Percentiles rank a stretch among this genome's conserved stretches.
Conservation (phyloP, 2,113 vertebrate species). For the human (Homo sapiens) region DNA sequence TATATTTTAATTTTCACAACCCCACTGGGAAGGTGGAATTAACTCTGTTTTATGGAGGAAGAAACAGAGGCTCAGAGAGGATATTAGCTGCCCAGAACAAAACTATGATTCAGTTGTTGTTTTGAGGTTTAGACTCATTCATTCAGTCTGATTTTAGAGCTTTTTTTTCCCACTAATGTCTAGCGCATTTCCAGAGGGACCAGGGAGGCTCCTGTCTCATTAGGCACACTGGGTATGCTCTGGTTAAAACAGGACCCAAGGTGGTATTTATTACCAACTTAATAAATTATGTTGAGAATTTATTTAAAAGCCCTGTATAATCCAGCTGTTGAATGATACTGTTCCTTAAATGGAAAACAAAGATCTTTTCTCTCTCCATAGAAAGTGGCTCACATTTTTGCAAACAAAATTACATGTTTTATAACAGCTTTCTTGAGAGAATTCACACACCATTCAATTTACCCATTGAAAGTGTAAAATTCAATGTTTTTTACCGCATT, state of each 20-base stretch:
- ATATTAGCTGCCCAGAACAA: background rate
- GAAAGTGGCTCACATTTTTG: background rate
- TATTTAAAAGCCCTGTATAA: background rate
- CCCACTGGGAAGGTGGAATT: background rate
- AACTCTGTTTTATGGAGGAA: background rate
- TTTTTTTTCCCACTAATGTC: background rate
- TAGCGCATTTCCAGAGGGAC: background rate
- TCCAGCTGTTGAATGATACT: background rate
- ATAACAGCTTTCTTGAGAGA: background rate
- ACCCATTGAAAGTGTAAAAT: background rate
- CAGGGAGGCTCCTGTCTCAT: background rate
- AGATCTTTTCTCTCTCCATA: background rate
- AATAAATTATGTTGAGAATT: background rate
- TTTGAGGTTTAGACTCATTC: background rate
- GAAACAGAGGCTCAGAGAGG: background rate
- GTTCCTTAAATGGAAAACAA: background rate
- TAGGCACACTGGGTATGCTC: constrained; percentile 43
- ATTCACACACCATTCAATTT: background rate
- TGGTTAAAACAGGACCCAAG: constrained; percentile 19
- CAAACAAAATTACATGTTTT: background rate
- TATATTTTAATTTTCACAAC: background rate
- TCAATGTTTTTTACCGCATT: background rate
- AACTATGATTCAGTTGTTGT: background rate
- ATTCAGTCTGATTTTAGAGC: background rate
- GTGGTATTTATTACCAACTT: background rate